These are phyloP conservation scores for Crotalus tigris DNA, from an alignment of 2,113 vertebrate genomes.

Conservation along the genomic window DNA sequence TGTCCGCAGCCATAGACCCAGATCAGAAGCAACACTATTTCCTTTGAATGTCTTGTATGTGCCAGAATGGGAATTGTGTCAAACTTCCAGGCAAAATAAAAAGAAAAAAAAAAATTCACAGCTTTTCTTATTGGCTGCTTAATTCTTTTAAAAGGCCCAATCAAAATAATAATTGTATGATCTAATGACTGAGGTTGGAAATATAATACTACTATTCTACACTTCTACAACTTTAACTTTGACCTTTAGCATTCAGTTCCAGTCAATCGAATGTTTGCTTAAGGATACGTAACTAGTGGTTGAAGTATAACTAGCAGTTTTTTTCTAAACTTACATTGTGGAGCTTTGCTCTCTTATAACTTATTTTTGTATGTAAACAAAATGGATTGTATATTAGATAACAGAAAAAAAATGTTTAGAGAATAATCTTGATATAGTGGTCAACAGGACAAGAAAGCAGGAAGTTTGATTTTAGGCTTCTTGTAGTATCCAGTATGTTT, in stretches of 20 bases:
- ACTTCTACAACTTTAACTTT: conserved; percentile 39
- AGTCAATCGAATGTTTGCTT: conserved; percentile 59
- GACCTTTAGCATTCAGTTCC: conserved; percentile 65
- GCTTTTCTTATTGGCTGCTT: background rate
- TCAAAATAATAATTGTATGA: background rate
- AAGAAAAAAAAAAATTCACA: background rate
- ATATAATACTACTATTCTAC: background rate
- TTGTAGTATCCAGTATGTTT: background rate
- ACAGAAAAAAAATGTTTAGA: background rate
- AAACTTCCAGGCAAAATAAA: background rate
- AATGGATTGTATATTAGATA: background rate
- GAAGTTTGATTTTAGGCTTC: background rate
- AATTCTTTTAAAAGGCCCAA: background rate
- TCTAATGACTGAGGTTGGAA: background rate
- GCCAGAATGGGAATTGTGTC: background rate
- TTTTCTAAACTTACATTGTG: background rate
- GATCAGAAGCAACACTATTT: background rate
- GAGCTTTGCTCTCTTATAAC: conserved; percentile 28
- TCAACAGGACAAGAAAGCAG: background rate
- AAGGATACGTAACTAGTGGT: conserved; percentile 42
- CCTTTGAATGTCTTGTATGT: background rate
- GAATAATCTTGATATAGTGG: background rate
- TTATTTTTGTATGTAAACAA: conserved; percentile 33
- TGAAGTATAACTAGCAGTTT: conserved; percentile 57
- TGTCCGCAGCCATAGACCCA: background rate